These are phyloP conservation scores for Drosophila austrosaltans DNA, from an alignment of 2,888 invertebrate genomes.

Conservation along the genomic window DNA sequence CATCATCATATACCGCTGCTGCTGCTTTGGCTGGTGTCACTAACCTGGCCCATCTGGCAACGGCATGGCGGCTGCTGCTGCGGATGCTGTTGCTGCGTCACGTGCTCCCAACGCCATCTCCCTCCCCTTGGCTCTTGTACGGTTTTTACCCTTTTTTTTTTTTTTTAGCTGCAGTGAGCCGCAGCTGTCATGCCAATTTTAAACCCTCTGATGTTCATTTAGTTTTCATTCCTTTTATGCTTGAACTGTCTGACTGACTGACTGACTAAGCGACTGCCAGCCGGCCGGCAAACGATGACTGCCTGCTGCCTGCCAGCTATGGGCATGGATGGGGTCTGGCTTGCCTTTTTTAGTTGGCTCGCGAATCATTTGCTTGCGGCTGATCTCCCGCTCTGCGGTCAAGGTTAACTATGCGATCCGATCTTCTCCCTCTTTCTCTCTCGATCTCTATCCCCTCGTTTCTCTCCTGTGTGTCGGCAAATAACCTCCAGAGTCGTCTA, in stretches of 20 bases:
- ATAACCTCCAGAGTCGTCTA: conserved; percentile 61
- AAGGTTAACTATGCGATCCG: conserved; percentile 62
- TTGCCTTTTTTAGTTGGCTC: conserved; percentile 55
- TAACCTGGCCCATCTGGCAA: conserved; percentile 31
- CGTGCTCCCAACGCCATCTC: conserved; percentile 6
- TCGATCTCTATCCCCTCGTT: background rate
- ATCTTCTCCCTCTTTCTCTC: conserved; percentile 3
- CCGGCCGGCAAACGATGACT: background rate
- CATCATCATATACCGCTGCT: background rate
- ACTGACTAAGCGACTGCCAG: background rate
- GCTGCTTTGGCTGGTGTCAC: conserved; percentile 28
- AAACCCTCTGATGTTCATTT: conserved; percentile 24
- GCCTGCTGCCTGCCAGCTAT: conserved; percentile 17
- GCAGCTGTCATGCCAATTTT: conserved; percentile 23
- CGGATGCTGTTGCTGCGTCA: background rate
- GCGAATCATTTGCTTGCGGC: conserved; percentile 46
- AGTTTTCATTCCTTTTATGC: conserved; percentile 40
- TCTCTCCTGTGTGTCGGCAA: conserved; percentile 24
- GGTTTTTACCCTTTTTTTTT: background rate
- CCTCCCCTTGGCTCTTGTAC: background rate
- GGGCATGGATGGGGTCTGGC: conserved; percentile 21
- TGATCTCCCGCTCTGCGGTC: conserved; percentile 48
- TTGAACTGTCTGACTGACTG: background rate
- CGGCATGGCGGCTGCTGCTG: conserved; percentile 8
- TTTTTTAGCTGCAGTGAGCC: background rate